A percentile compares a stretch with the other conserved stretches of the same genome.
These are phyloP conservation scores for Caenorhabditis drosophilae DNA, from an alignment of 2,888 invertebrate species.

Conservation along the genomic window DNA sequence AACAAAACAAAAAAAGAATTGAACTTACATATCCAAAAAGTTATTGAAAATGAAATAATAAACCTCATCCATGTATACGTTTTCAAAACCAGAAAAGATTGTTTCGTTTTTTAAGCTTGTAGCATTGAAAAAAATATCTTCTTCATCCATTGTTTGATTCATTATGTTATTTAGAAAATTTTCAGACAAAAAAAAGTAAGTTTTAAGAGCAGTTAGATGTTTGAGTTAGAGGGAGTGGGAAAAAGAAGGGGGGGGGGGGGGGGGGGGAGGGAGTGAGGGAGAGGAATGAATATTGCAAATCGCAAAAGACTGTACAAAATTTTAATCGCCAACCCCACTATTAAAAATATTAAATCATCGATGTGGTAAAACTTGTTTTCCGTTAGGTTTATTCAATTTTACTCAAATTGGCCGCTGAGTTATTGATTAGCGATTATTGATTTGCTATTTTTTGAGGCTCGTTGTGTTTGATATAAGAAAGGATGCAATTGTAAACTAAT, in stretches of 20 bases:
- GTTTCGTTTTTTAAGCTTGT: conserved; percentile 6
- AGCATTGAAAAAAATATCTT: conserved; percentile 2
- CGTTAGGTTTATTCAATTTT: neutral
- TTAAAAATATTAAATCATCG: too few relatives aligned
- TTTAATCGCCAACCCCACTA: too few relatives aligned
- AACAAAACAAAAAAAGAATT: neutral
- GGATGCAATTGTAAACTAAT: conserved; percentile 84
- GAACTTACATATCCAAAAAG: conserved; percentile 28
- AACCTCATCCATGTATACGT: conserved; percentile 15
- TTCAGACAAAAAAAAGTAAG: neutral
- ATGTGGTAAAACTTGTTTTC: too few relatives aligned
- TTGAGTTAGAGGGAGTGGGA: too few relatives aligned
- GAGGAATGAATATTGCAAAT: too few relatives aligned
- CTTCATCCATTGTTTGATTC: neutral
- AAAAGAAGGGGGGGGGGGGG: too few relatives aligned
- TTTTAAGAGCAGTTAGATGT: too few relatives aligned
- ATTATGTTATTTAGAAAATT: conserved; percentile 3
- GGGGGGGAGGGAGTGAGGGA: too few relatives aligned
- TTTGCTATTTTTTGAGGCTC: conserved; percentile 7
- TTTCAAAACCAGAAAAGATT: conserved; percentile 8
- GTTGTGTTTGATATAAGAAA: conserved; percentile 76
- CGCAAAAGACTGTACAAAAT: too few relatives aligned
- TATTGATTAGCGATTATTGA: neutral
- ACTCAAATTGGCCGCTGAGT: too few relatives aligned
- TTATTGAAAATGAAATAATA: conserved; percentile 23